These are phyloP conservation scores for Zaprionus ornatus DNA, from an alignment of 1,140 invertebrate species.

Conservation along the genomic window DNA sequence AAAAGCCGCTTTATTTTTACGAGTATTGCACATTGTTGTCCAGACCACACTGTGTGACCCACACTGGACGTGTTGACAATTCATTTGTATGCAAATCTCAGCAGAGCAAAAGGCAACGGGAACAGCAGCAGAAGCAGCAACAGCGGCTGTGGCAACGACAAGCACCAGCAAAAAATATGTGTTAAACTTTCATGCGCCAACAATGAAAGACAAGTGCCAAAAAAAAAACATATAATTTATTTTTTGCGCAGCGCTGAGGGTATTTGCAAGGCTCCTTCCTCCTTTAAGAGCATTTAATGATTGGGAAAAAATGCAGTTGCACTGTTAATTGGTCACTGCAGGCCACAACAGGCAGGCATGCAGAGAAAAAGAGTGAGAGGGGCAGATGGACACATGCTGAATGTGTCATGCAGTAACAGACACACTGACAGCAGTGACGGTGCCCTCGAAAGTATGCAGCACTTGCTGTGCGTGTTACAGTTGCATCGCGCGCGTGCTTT, in stretches of 20 bases:
- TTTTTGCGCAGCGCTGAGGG: constrained; percentile 21
- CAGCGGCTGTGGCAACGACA: not conserved
- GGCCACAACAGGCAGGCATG: constrained; percentile 40
- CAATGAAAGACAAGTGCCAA: constrained; percentile 28
- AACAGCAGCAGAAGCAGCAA: not conserved
- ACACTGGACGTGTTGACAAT: constrained; percentile 76
- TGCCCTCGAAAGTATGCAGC: constrained; percentile 24
- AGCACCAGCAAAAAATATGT: constrained; percentile 11
- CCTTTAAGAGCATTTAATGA: constrained; percentile 47
- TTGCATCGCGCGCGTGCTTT: constrained; percentile 24
- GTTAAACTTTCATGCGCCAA: constrained; percentile 56
- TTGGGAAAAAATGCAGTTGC: constrained; percentile 41
- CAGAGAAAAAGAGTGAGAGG: constrained; percentile 7
- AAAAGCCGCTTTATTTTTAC: constrained; percentile 60
- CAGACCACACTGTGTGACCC: constrained; percentile 14
- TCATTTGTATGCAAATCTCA: constrained; percentile 83
- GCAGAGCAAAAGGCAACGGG: constrained; percentile 58
- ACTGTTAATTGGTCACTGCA: constrained; percentile 45
- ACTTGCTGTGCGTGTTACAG: constrained; percentile 12
- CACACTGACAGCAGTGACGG: constrained; percentile 21
- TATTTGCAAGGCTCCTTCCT: not conserved
- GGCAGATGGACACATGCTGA: constrained; percentile 14
- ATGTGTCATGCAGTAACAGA: not conserved
- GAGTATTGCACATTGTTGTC: constrained; percentile 53
- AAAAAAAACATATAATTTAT: constrained; percentile 28